Evolutionary conservation across 2,113 vertebrate genomes (phyloP), one percentile per base, ranked within the genome.

Genomic region (Platanista minor): DNA sequence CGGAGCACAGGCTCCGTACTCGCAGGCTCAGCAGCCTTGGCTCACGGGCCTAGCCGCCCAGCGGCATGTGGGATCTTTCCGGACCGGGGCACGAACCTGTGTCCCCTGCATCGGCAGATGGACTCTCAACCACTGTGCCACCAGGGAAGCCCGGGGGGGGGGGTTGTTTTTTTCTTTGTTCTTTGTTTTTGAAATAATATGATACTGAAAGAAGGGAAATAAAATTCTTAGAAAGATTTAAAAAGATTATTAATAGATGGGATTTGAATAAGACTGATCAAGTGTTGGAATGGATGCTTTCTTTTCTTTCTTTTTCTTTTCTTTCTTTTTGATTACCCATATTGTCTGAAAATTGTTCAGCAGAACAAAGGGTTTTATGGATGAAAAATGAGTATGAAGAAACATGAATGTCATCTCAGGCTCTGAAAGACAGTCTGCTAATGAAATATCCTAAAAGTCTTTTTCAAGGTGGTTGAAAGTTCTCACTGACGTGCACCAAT

Each of bases 381-480:
- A 98, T 98, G 98, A 98, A 98, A 98, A 98, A 96, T 97, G 98
- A 96, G 98, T 98, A 97, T 98, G 98, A 98, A 98, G 98, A 98
- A 98, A 98, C 98, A 97, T 98, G 98, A 98, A 98, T 98, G 98
- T 98, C 98, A 99, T 97, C 98, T 97, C 98, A 95, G 98, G 96
- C 98, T 98, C 98, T 98, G 98, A 98, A 98, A 98, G 98, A 98
- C 98, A 98, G 98, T 98, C 98, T 98, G 98, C 98, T 99, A 99
- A 99, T 99, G 98, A 99, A 99, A 98, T 98, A 99, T 98, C 98
- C 98, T 98, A 98, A 99, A 99, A 99, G 98, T 99, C 98, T 99
- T 98, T 99, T 99, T 98, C 98, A 98, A 98, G 98, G 98, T 98
- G 98, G 98, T 97, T 97, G 98, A 98, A 98, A 98, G 98, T 98